Evolutionary conservation across 2,888 invertebrate genomes (phyloP).

Genomic region (Spisula solida): DNA sequence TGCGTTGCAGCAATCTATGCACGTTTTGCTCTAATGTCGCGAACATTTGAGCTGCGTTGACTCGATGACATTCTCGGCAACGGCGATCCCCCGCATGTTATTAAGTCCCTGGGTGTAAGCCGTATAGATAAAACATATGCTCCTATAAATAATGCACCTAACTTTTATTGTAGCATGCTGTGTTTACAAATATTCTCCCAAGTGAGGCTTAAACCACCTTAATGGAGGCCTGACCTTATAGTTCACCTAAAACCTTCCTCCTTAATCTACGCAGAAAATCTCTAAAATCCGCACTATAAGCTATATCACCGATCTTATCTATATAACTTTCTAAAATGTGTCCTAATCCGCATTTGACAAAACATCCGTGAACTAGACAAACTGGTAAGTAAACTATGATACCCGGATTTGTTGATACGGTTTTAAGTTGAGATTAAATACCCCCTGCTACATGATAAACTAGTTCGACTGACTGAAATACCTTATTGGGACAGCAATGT

Average conservation of each 20-base stretch:
- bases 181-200: neutral
- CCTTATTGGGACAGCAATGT: constrained; percentile 11
- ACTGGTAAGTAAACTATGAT: constrained; percentile 25
- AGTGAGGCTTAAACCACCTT: constrained; percentile 15
- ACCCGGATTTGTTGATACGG: constrained; percentile 46
- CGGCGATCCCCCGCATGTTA: neutral
- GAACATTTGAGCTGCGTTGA: neutral
- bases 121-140: neutral
- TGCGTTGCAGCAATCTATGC: too few relatives aligned
- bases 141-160: neutral
- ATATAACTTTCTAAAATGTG: constrained; percentile 42
- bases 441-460: constrained; percentile 48
- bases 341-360: constrained; percentile 48
- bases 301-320: constrained; percentile 33
- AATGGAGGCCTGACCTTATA: constrained; percentile 13
- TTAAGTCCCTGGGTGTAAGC: neutral
- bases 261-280: constrained; percentile 35
- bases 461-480: constrained; percentile 27
- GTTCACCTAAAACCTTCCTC: neutral
- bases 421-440: constrained; percentile 52
- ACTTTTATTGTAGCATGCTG: neutral
- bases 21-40: neutral
- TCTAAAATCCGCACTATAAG: constrained; percentile 33
- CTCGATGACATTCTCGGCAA: neutral
- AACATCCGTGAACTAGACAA: constrained; percentile 42